These are phyloP conservation scores for Lithobates sylvaticus DNA, from an alignment of 2,797 vertebrate species.

Conservation along the genomic window DNA sequence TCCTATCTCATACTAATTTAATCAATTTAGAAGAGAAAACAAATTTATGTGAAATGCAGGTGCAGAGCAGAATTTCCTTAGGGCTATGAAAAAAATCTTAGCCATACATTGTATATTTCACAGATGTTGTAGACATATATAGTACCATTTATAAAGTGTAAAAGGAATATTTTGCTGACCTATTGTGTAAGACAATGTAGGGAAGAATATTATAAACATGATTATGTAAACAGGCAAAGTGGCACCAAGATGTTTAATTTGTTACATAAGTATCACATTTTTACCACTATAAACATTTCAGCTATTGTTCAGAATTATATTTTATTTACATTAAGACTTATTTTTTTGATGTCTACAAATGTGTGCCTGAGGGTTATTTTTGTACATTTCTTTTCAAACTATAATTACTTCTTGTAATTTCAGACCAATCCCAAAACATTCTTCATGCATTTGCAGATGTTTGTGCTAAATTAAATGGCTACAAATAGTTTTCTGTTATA, in stretches of 20 bases:
- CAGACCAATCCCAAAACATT: constrained; percentile 26
- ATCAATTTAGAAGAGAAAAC: not conserved
- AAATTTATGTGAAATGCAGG: not conserved
- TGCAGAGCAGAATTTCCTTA: not conserved
- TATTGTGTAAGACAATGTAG: constrained; percentile 29
- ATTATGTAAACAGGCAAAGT: constrained; percentile 21
- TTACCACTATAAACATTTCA: not conserved
- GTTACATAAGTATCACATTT: constrained; percentile 12
- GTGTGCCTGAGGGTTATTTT: not conserved
- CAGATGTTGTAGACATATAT: constrained; percentile 39
- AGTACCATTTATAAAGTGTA: constrained; percentile 14
- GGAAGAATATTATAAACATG: constrained; percentile 22
- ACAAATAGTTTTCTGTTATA: constrained; percentile 30
- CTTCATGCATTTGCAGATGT: not conserved
- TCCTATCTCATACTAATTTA: not conserved
- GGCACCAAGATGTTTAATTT: constrained; percentile 20
- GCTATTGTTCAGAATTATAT: not conserved
- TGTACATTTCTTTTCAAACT: constrained; percentile 7
- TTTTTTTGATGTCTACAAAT: constrained; percentile 10
- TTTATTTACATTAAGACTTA: constrained; percentile 1
- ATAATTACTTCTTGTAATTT: constrained; percentile 38
- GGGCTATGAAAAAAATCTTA: not conserved
- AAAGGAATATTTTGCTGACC: constrained; percentile 1
- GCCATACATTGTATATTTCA: constrained; percentile 8
- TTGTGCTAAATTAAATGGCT: not conserved